Conservation (phyloP, 2,888 invertebrate species). For the Perithous albicinctus region DNA sequence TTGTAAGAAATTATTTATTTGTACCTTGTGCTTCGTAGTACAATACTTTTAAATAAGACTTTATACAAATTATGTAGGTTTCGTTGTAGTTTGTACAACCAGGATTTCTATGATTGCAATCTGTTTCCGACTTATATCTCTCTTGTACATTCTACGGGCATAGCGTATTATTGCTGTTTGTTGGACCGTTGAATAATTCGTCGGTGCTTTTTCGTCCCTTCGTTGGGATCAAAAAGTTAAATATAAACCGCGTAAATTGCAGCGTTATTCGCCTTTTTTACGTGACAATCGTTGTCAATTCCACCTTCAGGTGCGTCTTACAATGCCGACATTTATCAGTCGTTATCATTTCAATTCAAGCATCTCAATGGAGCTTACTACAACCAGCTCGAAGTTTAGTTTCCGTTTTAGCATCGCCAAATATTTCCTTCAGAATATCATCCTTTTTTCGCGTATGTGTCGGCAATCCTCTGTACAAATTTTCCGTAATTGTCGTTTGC, state of each 20-base stretch:
- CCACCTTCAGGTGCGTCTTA: conserved; percentile 10
- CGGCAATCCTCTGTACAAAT: conserved; percentile 80
- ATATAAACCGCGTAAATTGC: conserved; percentile 11
- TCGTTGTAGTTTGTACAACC: conserved; percentile 55
- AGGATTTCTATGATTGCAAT: conserved; percentile 46
- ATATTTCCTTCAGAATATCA: conserved; percentile 79
- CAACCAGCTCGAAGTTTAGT: conserved; percentile 74
- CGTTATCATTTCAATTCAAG: not conserved
- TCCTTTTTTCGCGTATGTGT: conserved; percentile 77
- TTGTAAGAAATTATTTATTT: conserved; percentile 51
- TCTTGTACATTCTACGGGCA: not conserved
- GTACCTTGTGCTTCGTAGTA: conserved; percentile 32
- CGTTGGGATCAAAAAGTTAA: not conserved
- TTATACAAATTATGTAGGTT: conserved; percentile 57
- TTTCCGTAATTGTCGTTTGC: conserved; percentile 78
- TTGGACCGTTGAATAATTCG: conserved; percentile 6
- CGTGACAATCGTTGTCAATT: not conserved
- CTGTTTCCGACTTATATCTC: not conserved
- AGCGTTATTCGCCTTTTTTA: not conserved
- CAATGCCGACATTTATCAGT: conserved; percentile 23
- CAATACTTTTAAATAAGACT: conserved; percentile 57
- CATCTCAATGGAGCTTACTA: conserved; percentile 75
- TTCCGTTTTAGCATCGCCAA: conserved; percentile 75
- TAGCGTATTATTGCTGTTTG: conserved; percentile 23
- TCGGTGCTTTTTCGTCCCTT: not conserved